These are phyloP conservation scores for Orycteropus afer DNA, from an alignment of 2,113 vertebrate genomes.

Conservation along the genomic window DNA sequence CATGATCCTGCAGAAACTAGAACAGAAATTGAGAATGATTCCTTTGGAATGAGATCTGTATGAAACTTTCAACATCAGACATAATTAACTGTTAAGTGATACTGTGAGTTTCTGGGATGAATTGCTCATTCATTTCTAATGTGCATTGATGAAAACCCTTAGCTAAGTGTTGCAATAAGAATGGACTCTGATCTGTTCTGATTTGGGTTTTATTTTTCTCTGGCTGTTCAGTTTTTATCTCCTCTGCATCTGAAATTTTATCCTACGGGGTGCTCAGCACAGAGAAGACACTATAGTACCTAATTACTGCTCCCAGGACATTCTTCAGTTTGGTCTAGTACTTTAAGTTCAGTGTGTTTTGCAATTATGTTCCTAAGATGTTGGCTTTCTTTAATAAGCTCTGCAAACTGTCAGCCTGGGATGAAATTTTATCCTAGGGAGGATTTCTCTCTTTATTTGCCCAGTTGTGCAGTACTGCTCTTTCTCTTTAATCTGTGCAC, in stretches of 20 bases:
- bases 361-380: background rate
- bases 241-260: background rate
- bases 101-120: background rate
- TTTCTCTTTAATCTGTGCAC: background rate
- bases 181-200: background rate
- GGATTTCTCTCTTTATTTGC: background rate
- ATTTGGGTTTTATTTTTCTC: background rate
- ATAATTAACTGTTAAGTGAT: background rate
- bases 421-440: background rate
- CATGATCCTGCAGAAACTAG: background rate
- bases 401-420: background rate
- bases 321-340: background rate
- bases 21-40: background rate
- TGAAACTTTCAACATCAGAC: background rate
- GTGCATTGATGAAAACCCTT: background rate
- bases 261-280: background rate
- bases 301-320: background rate
- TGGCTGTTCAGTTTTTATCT: background rate
- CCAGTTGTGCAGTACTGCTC: background rate
- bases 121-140: background rate
- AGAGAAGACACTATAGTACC: background rate
- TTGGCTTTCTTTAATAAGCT: background rate
- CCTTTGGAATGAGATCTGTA: background rate
- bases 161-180: background rate
- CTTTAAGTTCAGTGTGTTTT: background rate